Evolutionary conservation across 2,888 invertebrate genomes (phyloP), one percentile per base, ranked within the genome.

Genomic region (Eudasyphora cyanicolor): DNA sequence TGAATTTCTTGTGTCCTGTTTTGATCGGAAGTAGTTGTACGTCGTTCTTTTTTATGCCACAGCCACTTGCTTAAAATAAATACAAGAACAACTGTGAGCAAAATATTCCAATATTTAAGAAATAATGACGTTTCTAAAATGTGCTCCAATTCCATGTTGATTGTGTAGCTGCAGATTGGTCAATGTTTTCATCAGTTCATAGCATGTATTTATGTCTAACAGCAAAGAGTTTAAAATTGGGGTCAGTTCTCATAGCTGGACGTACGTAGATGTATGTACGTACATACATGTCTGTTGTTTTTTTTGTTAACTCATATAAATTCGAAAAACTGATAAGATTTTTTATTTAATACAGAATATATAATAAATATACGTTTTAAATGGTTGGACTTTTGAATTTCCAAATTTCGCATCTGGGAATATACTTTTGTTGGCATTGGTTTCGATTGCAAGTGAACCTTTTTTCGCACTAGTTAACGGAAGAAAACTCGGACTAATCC

Each of bases 51-150:
- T 42, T n/a, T 21, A 24, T 67, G 12, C 42, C 67, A 24, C 7
- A 67, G 1, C 67, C 42, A 67, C 14, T 42, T 67, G 5, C 24
- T 38, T 21, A 38, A 12, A 12, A 67, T n/a, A 8, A 19, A 12
- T 2, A 67, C 2, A 1, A 67, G 24, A 4, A 6, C 14, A 24
- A 38, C 12, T 21, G 67, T 38, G 1, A 42, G 21, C n/a, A 67
- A 7, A 24, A 67, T 24, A 42, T 67, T 35, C 35, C 67, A 24
- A 42, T 67, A 67, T 67, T 67, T 67, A 12, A 67, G 17, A 38
- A 67, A 42, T 38, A 67, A 1, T 3, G 67, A 67, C 14, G n/a
- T 35, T 42, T 67, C 24, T 24, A 67, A 38, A 14, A 67, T 67
- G 2, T 42, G 2, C 4, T 42, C 38, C 4, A 38, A 10, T 4